Percentiles rank a stretch among this genome's conserved stretches.
phyloP scores from a whole-genome alignment of 2,797 vertebrate genomes.

The Danio aesculapii region DNA sequence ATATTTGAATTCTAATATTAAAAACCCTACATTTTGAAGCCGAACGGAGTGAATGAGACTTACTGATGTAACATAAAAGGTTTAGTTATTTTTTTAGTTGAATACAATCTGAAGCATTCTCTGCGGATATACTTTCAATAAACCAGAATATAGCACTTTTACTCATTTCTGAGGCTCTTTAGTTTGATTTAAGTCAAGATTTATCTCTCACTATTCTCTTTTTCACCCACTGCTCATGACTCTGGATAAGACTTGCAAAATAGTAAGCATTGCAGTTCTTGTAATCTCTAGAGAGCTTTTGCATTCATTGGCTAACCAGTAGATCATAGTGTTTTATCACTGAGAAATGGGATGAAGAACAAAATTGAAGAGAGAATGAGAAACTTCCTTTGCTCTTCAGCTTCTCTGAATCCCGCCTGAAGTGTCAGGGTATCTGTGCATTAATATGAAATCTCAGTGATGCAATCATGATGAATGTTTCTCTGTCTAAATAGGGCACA shows the following conservation, averaged over 20 bases:
- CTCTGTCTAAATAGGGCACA: constrained; percentile 10
- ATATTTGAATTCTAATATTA: too few relatives aligned
- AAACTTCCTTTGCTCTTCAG: not conserved
- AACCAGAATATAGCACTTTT: constrained; percentile 4
- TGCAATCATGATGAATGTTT: constrained; percentile 28
- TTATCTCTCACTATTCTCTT: not conserved
- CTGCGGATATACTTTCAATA: not conserved
- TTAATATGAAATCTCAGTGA: constrained; percentile 17
- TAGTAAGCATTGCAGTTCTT: not conserved
- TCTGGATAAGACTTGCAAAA: not conserved
- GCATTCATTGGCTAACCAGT: constrained; percentile 17
- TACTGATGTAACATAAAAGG: too few relatives aligned
- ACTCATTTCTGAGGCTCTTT: not conserved
- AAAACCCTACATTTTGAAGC: too few relatives aligned
- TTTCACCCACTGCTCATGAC: not conserved
- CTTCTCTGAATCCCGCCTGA: constrained; percentile 16
- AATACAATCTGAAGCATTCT: too few relatives aligned
- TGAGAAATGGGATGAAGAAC: not conserved
- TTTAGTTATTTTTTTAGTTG: too few relatives aligned
- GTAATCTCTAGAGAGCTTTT: not conserved
- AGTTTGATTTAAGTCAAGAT: not conserved
- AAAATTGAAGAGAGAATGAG: not conserved
- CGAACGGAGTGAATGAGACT: too few relatives aligned
- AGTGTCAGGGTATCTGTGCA: constrained; percentile 3
- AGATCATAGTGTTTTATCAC: constrained; percentile 16